These are phyloP conservation scores for Patella vulgata DNA, from an alignment of 1,140 invertebrate genomes.

Conservation along the genomic window DNA sequence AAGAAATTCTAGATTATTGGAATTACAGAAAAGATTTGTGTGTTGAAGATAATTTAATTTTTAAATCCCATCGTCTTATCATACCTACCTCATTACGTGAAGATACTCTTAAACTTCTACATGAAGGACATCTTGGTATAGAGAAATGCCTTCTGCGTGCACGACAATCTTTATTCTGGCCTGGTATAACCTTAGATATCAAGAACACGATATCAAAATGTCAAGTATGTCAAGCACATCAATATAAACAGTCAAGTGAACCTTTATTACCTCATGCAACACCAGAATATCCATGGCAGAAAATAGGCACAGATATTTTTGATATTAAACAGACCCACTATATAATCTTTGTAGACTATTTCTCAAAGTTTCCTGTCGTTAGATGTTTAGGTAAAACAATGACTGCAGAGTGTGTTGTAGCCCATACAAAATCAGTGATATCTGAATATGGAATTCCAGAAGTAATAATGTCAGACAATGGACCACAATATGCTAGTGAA, in stretches of 20 bases:
- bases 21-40: not conserved
- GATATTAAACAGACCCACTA: slow-evolving; percentile 1
- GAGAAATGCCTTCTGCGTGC: slow-evolving; percentile 7
- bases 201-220: not conserved
- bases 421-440: slow-evolving; percentile 13
- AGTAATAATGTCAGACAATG: slow-evolving; percentile 36
- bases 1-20: slow-evolving; percentile 4
- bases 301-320: slow-evolving; percentile 19
- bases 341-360: slow-evolving; percentile 22
- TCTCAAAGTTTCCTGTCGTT: slow-evolving; percentile 13
- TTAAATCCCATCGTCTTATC: not conserved
- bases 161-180: not conserved
- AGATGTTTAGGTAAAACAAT: not conserved
- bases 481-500: slow-evolving; percentile 25
- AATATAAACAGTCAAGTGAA: not conserved
- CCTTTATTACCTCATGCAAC: slow-evolving; percentile 5
- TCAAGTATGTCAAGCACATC: not conserved
- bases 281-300: slow-evolving; percentile 9
- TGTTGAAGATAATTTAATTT: slow-evolving; percentile 3
- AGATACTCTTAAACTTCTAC: not conserved
- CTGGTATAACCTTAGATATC: not conserved
- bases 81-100: not conserved
- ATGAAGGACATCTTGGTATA: not conserved
- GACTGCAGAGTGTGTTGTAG: slow-evolving; percentile 11
- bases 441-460: slow-evolving; percentile 23